Conservation (phyloP, 2,888 invertebrate genomes). For the Pollenia griseotomentosa region DNA sequence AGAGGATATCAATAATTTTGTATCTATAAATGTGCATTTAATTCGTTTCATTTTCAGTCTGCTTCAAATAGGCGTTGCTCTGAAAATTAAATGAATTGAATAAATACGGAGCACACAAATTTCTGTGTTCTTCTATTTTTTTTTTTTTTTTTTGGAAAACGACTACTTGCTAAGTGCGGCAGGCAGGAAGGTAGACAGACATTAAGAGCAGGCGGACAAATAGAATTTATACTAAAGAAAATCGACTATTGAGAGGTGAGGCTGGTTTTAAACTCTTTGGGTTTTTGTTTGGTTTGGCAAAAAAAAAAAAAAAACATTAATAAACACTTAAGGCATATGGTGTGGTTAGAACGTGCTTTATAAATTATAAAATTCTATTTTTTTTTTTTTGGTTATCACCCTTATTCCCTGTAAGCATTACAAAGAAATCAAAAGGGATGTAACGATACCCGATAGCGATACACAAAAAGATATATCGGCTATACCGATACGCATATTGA, state of each 20-base stretch:
- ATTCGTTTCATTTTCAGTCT: neutral
- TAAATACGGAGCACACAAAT: conserved; percentile 41
- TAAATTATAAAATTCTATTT: conserved; percentile 75
- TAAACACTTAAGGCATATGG: conserved; percentile 62
- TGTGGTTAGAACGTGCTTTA: conserved; percentile 73
- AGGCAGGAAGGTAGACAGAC: conserved; percentile 46
- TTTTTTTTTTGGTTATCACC: neutral
- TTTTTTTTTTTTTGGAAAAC: neutral
- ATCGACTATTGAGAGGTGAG: conserved; percentile 23
- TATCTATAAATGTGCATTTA: neutral
- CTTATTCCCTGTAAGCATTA: no score
- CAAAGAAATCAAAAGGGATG: no score
- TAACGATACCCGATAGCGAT: no score
- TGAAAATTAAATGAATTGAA: conserved; percentile 65
- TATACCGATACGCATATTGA: no score
- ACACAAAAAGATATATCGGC: no score
- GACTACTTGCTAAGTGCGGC: conserved; percentile 5
- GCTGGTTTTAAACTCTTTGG: neutral
- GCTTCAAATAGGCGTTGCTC: conserved; percentile 35
- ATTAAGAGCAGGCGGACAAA: no score
- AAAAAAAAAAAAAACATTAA: conserved; percentile 50
- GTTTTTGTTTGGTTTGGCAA: neutral
- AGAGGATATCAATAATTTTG: conserved; percentile 20
- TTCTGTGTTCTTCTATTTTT: neutral
- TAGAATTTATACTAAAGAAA: neutral